Evolutionary conservation across 2,797 vertebrate species (phyloP), one percentile per base, ranked within the genome.

Genomic region (Perodicticus potto): DNA sequence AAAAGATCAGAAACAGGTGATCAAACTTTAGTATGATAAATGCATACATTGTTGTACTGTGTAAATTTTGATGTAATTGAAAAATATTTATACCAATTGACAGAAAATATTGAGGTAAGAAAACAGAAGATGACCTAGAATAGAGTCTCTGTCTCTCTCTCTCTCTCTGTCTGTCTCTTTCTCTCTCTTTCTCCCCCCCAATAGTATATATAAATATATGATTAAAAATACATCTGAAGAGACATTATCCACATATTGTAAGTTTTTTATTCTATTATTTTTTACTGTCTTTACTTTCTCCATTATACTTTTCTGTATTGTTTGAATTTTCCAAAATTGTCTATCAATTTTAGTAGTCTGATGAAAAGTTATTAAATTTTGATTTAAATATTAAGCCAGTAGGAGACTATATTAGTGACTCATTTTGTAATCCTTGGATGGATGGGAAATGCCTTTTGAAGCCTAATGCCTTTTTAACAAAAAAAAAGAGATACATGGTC

Each of bases 1-100:
- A n/a, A 92, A 11, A 94, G 61, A 67, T 37, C 86, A 7, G 13
- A 95, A 93, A 89, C 10, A 96, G 49, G 83, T 76, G 25, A 5
- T 37, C 59, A 70, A 59, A 90, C 29, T 74, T 57, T 84, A 69
- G 89, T 67, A 43, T 34, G 70, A 34, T 59, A 86, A 91, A 61
- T 89, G 13, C 37, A 92, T 55, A 63, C 57, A 91, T 37, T 40
- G 25, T 12, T 67, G 1, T 20, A 77, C 32, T 40, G 19, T 93
- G 8, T 92, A 91, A 43, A 7, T 14, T 49, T 22, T 92, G 7
- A 77, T 5, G 0, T 29, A 81, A 87, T 87, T 82, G 7, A 88
- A 5, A 11, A 61, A 80, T 88, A 91, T 55, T 93, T 94, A 49
- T 83, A 61, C 74, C 55, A 93, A 70, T 4, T 88, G 69, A 88